Conservation (phyloP, 2,797 vertebrate genomes). For the Anabas testudineus region DNA sequence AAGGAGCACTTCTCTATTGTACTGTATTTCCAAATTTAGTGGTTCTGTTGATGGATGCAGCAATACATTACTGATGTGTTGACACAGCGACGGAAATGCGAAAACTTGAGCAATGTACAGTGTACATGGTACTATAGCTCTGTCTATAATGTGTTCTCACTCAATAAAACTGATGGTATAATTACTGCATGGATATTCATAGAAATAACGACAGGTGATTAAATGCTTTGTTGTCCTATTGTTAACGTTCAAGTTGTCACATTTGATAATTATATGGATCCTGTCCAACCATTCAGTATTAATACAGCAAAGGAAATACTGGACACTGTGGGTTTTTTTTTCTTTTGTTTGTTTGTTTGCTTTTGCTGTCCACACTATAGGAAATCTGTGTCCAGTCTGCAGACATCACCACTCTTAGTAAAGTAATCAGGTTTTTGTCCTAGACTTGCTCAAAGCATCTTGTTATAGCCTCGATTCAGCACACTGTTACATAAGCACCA, state of each 20-base stretch:
- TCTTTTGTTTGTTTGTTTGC: too few species aligned
- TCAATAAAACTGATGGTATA: too few species aligned
- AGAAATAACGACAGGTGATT: too few species aligned
- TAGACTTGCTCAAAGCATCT: constrained; percentile 5
- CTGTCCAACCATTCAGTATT: too few species aligned
- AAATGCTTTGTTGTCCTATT: background rate
- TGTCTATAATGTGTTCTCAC: too few species aligned
- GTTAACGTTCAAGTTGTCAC: too few species aligned
- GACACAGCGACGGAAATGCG: background rate
- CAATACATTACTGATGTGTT: background rate
- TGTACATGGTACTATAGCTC: too few species aligned
- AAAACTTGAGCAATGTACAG: background rate
- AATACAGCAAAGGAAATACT: constrained; percentile 31
- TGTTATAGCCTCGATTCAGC: background rate
- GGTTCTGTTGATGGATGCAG: background rate
- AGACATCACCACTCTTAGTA: constrained; percentile 14
- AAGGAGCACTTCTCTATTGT: background rate
- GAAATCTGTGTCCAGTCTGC: constrained; percentile 24
- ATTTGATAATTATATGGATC: too few species aligned
- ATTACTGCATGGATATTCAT: too few species aligned
- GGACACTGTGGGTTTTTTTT: constrained; percentile 27
- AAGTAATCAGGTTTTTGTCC: background rate
- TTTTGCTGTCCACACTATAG: constrained; percentile 30
- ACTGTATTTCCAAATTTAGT: constrained; percentile 19
- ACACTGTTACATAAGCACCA: background rate